Percentiles rank a stretch among this genome's conserved stretches.
phyloP scores from a whole-genome alignment of 2,113 vertebrate species.

The Kryptolebias marmoratus region DNA sequence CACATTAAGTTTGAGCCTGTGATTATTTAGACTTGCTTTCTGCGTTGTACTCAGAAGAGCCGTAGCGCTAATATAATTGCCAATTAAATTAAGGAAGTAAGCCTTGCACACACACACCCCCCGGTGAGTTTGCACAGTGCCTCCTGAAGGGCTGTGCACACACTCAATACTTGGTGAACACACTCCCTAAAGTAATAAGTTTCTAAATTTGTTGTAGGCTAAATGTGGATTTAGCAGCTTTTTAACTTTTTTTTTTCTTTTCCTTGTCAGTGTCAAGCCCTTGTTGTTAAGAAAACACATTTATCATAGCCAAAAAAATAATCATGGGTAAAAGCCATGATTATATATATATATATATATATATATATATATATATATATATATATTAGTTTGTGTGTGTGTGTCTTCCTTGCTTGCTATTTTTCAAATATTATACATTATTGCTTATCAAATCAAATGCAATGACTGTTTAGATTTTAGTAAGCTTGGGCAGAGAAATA shows the following conservation, averaged over 20 bases:
- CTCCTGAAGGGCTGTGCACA: conserved; percentile 59
- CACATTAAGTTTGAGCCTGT: conserved; percentile 71
- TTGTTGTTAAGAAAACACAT: background rate
- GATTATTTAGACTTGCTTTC: conserved; percentile 74
- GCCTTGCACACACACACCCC: conserved; percentile 50
- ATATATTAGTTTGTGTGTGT: background rate
- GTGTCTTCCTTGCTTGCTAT: background rate
- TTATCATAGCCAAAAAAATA: background rate
- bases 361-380: too few relatives aligned
- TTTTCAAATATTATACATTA: too few relatives aligned
- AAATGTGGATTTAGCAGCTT: conserved; percentile 32
- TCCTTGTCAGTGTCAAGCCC: conserved; percentile 4
- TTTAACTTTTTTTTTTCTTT: background rate
- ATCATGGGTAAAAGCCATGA: background rate
- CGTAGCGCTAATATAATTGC: conserved; percentile 73
- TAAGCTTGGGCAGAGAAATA: too few relatives aligned
- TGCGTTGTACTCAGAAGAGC: conserved; percentile 60
- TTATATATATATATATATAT: too few relatives aligned
- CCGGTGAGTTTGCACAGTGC: conserved; percentile 60
- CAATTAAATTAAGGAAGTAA: conserved; percentile 77
- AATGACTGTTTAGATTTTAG: too few relatives aligned
- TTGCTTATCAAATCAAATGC: too few relatives aligned
- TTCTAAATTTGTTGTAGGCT: conserved; percentile 32
- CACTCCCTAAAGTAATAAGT: conserved; percentile 34
- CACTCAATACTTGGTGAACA: conserved; percentile 28